phyloP scores from a whole-genome alignment of 2,888 invertebrate species.

The Abrostola tripartita region DNA sequence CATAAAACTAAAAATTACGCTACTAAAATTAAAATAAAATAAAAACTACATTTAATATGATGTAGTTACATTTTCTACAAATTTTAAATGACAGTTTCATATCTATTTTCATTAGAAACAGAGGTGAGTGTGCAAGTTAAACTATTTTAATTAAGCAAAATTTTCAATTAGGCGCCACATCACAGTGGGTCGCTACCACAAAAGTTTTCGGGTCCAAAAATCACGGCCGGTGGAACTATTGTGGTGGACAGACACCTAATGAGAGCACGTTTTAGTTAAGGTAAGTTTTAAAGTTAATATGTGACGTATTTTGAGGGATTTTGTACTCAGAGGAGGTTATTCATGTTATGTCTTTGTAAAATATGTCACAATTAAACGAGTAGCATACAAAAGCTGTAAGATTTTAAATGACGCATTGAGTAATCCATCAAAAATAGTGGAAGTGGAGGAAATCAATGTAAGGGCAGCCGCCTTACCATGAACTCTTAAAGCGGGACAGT shows the following conservation, averaged over 20 bases:
- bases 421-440: too few species aligned
- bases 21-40: too few species aligned
- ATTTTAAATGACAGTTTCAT: constrained; percentile 19
- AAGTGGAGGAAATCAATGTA: too few species aligned
- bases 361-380: too few species aligned
- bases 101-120: constrained; percentile 15
- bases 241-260: constrained; percentile 12
- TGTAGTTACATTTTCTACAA: background rate
- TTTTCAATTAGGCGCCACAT: constrained; percentile 40
- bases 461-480: too few species aligned
- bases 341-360: too few species aligned
- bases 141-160: constrained; percentile 55
- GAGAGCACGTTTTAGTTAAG: background rate
- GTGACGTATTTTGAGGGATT: background rate
- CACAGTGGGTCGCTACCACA: constrained; percentile 19
- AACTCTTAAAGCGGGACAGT: too few species aligned
- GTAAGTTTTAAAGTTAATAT: constrained; percentile 1
- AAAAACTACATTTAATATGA: too few species aligned
- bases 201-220: constrained; percentile 49
- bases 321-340: background rate
- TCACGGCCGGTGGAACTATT: constrained; percentile 12
- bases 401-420: too few species aligned
- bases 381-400: too few species aligned
- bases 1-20: too few species aligned
- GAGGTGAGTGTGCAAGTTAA: constrained; percentile 1